A percentile compares a stretch with the other conserved stretches of the same genome.
Conservation (phyloP, 2,797 vertebrate genomes). For the Streptopelia turtur region DNA sequence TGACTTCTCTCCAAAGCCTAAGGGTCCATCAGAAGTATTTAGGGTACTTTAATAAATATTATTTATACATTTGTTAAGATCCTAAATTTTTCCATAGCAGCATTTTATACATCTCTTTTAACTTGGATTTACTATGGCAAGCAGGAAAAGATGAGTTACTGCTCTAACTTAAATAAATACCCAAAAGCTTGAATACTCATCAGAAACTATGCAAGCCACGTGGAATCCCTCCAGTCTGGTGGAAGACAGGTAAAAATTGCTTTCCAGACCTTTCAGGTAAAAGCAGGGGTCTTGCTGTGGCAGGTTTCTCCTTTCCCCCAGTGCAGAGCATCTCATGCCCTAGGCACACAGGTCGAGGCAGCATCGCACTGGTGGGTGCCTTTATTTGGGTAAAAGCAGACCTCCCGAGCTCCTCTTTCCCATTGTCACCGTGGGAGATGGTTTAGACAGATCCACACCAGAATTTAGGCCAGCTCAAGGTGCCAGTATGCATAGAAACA, state of each 20-base stretch:
- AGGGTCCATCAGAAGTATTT: background rate
- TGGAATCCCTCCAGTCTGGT: background rate
- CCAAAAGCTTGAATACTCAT: background rate
- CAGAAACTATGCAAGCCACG: background rate
- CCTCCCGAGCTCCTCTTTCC: background rate
- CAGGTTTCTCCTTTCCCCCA: no score
- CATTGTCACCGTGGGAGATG: fast-evolving
- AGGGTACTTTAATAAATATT: background rate
- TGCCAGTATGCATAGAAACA: background rate
- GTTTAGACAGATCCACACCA: fast-evolving
- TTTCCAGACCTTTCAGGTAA: background rate
- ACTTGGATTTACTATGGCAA: background rate
- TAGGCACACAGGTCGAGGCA: fast-evolving
- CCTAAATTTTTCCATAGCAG: background rate
- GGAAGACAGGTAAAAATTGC: background rate
- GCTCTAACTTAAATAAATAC: background rate
- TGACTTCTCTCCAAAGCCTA: background rate
- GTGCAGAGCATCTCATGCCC: fast-evolving
- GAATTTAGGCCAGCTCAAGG: background rate
- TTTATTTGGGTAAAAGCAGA: background rate
- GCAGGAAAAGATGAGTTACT: background rate
- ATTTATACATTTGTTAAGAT: background rate
- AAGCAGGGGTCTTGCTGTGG: background rate
- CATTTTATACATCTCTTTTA: background rate
- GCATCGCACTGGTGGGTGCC: background rate